phyloP scores from a whole-genome alignment of 2,797 vertebrate genomes.

The Molossus alvarezi region DNA sequence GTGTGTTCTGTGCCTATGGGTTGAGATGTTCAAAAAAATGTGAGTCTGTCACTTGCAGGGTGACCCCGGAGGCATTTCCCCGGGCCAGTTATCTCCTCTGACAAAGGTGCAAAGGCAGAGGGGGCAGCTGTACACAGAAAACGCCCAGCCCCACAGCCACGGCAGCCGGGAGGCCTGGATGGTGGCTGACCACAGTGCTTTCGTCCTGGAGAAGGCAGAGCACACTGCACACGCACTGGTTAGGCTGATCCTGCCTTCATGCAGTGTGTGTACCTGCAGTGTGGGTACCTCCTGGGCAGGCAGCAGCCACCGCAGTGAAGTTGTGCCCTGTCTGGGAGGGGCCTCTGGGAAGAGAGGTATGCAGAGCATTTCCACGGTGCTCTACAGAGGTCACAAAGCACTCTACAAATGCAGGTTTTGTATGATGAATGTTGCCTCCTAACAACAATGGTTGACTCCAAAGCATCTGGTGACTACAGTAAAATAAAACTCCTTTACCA shows the following conservation, averaged over 20 bases:
- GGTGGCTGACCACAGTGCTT: rapidly evolving
- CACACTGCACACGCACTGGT: rapidly evolving
- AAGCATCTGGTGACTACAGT: neutral
- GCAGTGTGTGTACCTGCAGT: rapidly evolving
- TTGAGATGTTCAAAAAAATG: conserved; percentile 60
- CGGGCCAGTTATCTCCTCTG: neutral
- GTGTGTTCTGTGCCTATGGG: neutral
- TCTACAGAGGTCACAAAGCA: neutral
- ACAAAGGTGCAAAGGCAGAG: neutral
- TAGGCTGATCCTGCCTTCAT: too few relatives aligned
- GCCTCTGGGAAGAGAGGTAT: neutral
- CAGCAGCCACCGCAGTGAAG: neutral
- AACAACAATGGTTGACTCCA: neutral
- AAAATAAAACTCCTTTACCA: conserved; percentile 36
- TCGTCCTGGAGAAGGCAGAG: neutral
- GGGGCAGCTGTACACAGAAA: neutral
- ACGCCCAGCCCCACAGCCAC: neutral
- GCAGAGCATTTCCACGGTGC: neutral
- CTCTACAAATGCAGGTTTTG: neutral
- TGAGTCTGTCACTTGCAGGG: conserved; percentile 47
- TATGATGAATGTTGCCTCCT: neutral
- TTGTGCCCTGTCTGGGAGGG: neutral
- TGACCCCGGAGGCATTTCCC: conserved; percentile 19
- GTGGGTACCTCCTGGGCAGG: rapidly evolving
- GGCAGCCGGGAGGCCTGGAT: neutral